Evolutionary conservation across 2,797 vertebrate genomes (phyloP).

Genomic region (Channallabes apus): DNA sequence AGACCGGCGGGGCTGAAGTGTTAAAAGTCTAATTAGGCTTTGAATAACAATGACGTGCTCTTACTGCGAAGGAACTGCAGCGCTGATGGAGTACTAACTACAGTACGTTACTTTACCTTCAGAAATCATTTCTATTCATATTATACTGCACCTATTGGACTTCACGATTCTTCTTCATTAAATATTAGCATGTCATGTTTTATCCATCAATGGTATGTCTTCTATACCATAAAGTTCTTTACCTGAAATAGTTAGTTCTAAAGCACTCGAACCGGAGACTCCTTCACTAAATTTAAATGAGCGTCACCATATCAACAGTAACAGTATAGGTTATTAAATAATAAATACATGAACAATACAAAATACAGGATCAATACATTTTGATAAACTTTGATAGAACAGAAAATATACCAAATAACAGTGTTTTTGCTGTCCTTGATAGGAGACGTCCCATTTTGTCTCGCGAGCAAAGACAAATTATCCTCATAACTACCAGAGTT

Average conservation of each 20-base stretch:
- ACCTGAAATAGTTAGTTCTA: too few species aligned
- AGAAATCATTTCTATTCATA: not conserved
- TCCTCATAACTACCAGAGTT: not conserved
- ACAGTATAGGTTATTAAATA: too few species aligned
- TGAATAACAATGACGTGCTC: not conserved
- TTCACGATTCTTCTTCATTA: not conserved
- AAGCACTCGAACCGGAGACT: not conserved
- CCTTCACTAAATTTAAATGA: not conserved
- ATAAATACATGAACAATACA: not conserved
- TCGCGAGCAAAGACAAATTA: not conserved
- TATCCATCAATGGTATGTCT: not conserved
- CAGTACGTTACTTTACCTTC: too few species aligned
- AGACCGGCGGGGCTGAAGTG: constrained; percentile 15
- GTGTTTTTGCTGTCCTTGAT: not conserved
- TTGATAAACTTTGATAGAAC: not conserved
- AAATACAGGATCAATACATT: not conserved
- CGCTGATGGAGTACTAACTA: too few species aligned
- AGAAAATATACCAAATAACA: not conserved
- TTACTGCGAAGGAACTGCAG: not conserved
- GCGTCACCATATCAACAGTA: too few species aligned
- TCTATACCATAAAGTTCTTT: not conserved
- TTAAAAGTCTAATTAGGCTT: constrained; percentile 32
- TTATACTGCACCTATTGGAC: not conserved
- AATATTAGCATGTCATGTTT: not conserved
- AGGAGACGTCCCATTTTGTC: not conserved